A percentile compares a stretch with the other conserved stretches of the same genome.
These are phyloP conservation scores for Coelopa pilipes DNA, from an alignment of 2,888 invertebrate species.

Conservation along the genomic window DNA sequence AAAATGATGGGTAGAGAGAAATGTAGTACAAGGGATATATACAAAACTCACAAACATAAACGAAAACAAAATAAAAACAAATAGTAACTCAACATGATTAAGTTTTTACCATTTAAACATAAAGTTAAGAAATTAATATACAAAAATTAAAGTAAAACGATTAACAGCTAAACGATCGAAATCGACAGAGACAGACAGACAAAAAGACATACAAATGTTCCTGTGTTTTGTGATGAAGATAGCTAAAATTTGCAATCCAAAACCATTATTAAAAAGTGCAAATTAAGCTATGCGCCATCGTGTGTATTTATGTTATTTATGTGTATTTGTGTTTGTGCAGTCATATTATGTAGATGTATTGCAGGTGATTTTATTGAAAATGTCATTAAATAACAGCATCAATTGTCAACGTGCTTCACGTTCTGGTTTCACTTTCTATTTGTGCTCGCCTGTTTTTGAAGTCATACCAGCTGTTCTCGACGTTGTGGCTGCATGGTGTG, in stretches of 20 bases:
- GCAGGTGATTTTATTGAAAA: background rate
- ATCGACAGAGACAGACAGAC: background rate
- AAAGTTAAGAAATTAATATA: constrained; percentile 7
- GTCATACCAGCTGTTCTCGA: constrained; percentile 44
- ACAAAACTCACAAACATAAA: constrained; percentile 3
- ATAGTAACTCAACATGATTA: too few relatives aligned
- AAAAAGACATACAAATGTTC: constrained; percentile 16
- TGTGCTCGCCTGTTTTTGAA: constrained; percentile 27
- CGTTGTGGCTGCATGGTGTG: constrained; percentile 33
- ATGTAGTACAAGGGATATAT: background rate
- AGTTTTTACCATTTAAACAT: background rate
- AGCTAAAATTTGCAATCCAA: background rate
- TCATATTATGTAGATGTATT: background rate
- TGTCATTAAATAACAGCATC: too few relatives aligned
- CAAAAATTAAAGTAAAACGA: background rate
- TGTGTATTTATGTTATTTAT: constrained; percentile 6
- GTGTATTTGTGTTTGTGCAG: constrained; percentile 18
- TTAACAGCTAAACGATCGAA: too few relatives aligned
- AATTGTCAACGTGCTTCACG: constrained; percentile 29
- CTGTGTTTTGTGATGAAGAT: constrained; percentile 4
- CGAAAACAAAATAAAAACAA: background rate
- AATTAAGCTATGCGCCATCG: constrained; percentile 14
- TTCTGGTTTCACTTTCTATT: constrained; percentile 10
- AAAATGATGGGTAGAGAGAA: constrained; percentile 28
- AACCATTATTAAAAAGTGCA: constrained; percentile 16